Evolutionary conservation across 2,797 vertebrate genomes (phyloP).

Genomic region (Esox lucius): DNA sequence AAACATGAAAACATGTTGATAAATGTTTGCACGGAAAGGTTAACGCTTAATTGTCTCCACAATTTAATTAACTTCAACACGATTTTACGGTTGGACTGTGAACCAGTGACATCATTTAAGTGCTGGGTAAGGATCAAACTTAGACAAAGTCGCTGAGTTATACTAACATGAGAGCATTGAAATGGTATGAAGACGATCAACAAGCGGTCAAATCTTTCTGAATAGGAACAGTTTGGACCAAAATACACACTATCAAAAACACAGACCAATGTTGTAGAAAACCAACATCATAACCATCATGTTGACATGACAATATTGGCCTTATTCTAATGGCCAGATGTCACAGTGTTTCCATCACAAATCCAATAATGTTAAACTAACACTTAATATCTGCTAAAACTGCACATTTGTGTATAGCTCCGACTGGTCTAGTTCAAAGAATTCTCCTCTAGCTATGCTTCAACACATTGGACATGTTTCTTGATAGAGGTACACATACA

Average conservation of each 20-base stretch:
- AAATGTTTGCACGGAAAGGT: constrained; percentile 19
- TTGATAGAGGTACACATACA: constrained; percentile 34
- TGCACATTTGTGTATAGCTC: constrained; percentile 33
- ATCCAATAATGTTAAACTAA: constrained; percentile 64
- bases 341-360: constrained; percentile 74
- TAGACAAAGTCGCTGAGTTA: not conserved
- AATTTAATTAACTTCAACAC: not conserved
- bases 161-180: not conserved
- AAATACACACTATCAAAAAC: constrained; percentile 62
- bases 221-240: constrained; percentile 29
- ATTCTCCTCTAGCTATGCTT: not conserved
- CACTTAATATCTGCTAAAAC: constrained; percentile 56
- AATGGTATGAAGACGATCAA: not conserved
- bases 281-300: constrained; percentile 65
- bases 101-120: not conserved
- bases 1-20: constrained; percentile 14
- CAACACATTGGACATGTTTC: not conserved
- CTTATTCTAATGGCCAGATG: constrained; percentile 55
- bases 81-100: not conserved
- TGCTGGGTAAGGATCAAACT: not conserved
- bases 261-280: constrained; percentile 55
- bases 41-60: constrained; percentile 22
- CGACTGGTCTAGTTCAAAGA: not conserved
- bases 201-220: not conserved
- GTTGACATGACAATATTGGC: constrained; percentile 66